These are phyloP conservation scores for Vanacampus margaritifer DNA, from an alignment of 2,113 vertebrate genomes.

Conservation along the genomic window DNA sequence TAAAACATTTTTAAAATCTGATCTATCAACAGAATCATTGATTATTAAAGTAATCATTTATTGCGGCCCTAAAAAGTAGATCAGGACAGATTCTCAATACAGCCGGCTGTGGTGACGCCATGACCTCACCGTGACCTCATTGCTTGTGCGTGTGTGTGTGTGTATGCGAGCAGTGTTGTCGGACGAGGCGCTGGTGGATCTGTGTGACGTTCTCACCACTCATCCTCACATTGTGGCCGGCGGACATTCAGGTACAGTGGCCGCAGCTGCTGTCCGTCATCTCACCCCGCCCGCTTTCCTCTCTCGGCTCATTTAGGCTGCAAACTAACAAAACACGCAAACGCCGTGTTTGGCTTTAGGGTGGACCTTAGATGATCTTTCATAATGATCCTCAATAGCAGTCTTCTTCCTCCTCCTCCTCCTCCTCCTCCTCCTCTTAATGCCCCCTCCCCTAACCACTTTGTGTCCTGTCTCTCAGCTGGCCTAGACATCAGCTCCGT, in stretches of 20 bases:
- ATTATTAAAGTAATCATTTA: too few species aligned
- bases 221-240: slow-evolving; percentile 88
- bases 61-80: too few species aligned
- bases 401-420: too few species aligned
- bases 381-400: too few species aligned
- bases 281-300: background rate
- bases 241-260: slow-evolving; percentile 53
- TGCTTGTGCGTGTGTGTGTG: slow-evolving; percentile 17
- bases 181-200: slow-evolving; percentile 84
- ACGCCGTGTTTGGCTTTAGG: slow-evolving; percentile 18
- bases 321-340: background rate
- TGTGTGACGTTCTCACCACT: slow-evolving; percentile 88
- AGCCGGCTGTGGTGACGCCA: background rate
- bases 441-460: background rate
- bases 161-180: slow-evolving; percentile 70
- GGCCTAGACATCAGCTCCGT: slow-evolving; percentile 80
- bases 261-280: background rate
- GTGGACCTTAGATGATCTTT: too few species aligned
- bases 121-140: background rate
- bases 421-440: too few species aligned
- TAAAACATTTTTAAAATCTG: too few species aligned
- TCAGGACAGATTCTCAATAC: too few species aligned
- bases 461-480: slow-evolving; percentile 57
- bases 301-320: background rate
- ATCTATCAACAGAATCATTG: too few species aligned